These are phyloP conservation scores for Allophyes oxyacanthae DNA, from an alignment of 2,888 invertebrate genomes.

Conservation along the genomic window DNA sequence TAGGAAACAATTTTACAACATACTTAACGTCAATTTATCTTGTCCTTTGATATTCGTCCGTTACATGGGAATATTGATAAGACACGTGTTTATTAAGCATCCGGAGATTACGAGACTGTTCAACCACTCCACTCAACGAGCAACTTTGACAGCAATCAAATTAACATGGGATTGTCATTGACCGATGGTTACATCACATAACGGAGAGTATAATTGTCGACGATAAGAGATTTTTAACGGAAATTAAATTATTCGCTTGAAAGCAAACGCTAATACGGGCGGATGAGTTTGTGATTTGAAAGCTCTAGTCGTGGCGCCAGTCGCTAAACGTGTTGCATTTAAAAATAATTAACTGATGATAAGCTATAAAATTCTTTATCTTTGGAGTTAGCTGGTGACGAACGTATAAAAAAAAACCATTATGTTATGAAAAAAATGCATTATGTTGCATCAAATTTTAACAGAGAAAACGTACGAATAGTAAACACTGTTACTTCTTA, in stretches of 20 bases:
- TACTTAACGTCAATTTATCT: slow-evolving; percentile 43
- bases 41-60: slow-evolving; percentile 43
- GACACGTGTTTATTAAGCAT: slow-evolving; percentile 52
- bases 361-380: background rate
- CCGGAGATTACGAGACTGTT: slow-evolving; percentile 57
- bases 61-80: slow-evolving; percentile 58
- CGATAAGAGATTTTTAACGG: slow-evolving; percentile 75
- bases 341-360: slow-evolving; percentile 8
- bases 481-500: slow-evolving; percentile 22
- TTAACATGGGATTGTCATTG: slow-evolving; percentile 80
- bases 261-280: slow-evolving; percentile 55
- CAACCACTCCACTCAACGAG: slow-evolving; percentile 61
- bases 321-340: slow-evolving; percentile 17
- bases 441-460: slow-evolving; percentile 23
- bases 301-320: slow-evolving; percentile 51
- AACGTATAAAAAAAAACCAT: too few relatives aligned
- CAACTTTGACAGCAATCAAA: slow-evolving; percentile 77
- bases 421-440: slow-evolving; percentile 43
- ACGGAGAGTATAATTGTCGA: slow-evolving; percentile 69
- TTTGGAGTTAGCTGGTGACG: background rate
- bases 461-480: slow-evolving; percentile 1
- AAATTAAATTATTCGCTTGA: slow-evolving; percentile 74
- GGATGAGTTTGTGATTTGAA: slow-evolving; percentile 52
- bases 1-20: slow-evolving; percentile 31
- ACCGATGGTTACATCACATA: slow-evolving; percentile 75